Evolutionary conservation across 2,797 vertebrate species (phyloP).

Genomic region (Brachymystax lenok): DNA sequence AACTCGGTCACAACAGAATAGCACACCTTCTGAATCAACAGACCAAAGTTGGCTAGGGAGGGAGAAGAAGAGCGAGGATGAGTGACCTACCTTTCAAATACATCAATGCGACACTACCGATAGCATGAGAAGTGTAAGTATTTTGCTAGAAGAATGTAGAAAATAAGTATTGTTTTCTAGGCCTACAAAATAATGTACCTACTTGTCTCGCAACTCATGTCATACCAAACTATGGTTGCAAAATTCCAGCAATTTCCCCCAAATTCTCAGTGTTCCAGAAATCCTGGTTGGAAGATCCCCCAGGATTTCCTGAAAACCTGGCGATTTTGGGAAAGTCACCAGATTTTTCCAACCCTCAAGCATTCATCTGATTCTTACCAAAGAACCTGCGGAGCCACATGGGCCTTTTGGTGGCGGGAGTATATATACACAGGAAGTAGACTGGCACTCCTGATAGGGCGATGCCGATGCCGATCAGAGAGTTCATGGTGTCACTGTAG

Average conservation of each 20-base stretch:
- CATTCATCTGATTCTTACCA: conserved; percentile 67
- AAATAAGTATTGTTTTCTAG: too few species aligned
- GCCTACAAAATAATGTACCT: too few species aligned
- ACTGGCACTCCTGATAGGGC: conserved; percentile 88
- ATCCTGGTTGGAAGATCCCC: not conserved
- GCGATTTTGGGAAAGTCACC: too few species aligned
- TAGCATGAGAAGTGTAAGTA: not conserved
- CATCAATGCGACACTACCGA: not conserved
- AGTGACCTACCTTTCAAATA: not conserved
- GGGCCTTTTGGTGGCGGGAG: conserved; percentile 79
- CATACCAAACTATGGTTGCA: not conserved
- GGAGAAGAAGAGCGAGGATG: not conserved
- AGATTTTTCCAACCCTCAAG: not conserved
- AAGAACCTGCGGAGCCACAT: conserved; percentile 70
- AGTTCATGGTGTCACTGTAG: conserved; percentile 89
- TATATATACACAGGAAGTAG: conserved; percentile 85
- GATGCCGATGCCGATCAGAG: conserved; percentile 88
- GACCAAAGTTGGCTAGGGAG: conserved; percentile 73
- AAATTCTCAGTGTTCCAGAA: not conserved
- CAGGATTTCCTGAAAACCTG: too few species aligned
- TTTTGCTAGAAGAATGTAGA: not conserved
- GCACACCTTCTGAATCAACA: conserved; percentile 84
- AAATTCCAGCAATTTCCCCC: not conserved
- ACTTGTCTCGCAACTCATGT: too few species aligned
- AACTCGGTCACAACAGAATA: conserved; percentile 87